These are phyloP conservation scores for Pangasius krempfi DNA, from an alignment of 2,797 vertebrate genomes.

Conservation along the genomic window DNA sequence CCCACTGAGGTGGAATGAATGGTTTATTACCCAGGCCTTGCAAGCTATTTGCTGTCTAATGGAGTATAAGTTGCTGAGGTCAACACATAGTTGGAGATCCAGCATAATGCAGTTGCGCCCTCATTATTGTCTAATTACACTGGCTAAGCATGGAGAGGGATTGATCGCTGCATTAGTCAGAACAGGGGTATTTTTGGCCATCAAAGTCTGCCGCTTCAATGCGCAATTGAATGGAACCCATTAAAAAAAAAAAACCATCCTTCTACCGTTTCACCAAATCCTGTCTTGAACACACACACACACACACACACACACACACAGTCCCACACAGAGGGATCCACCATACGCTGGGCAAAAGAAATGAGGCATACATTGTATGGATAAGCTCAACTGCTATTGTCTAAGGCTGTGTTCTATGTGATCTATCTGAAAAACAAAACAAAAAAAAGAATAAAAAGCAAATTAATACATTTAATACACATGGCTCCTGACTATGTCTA, in stretches of 20 bases:
- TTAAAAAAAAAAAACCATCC: constrained; percentile 31
- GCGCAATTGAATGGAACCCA: constrained; percentile 74
- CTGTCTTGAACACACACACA: constrained; percentile 53
- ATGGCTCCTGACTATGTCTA: constrained; percentile 75
- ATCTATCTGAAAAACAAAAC: constrained; percentile 86
- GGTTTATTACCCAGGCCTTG: constrained; percentile 78
- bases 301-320: constrained; percentile 62
- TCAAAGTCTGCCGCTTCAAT: constrained; percentile 79
- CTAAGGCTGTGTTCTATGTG: constrained; percentile 95
- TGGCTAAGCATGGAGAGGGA: constrained; percentile 75
- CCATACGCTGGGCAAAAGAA: constrained; percentile 79
- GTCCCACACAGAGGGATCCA: constrained; percentile 69
- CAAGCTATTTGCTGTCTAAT: constrained; percentile 82
- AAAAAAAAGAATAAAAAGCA: constrained; percentile 88
- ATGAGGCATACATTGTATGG: constrained; percentile 86
- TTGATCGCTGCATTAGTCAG: constrained; percentile 81
- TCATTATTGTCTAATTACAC: constrained; percentile 84
- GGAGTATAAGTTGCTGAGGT: constrained; percentile 80
- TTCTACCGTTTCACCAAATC: constrained; percentile 52
- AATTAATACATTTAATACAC: constrained; percentile 83
- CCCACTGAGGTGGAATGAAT: constrained; percentile 66
- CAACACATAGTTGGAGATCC: constrained; percentile 78
- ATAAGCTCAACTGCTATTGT: constrained; percentile 91
- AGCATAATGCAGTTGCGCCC: constrained; percentile 71
- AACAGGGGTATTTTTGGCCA: constrained; percentile 77